Base-by-base conservation (phyloP, 2,888 invertebrate species). In the Microctonus hyperodae region DNA sequence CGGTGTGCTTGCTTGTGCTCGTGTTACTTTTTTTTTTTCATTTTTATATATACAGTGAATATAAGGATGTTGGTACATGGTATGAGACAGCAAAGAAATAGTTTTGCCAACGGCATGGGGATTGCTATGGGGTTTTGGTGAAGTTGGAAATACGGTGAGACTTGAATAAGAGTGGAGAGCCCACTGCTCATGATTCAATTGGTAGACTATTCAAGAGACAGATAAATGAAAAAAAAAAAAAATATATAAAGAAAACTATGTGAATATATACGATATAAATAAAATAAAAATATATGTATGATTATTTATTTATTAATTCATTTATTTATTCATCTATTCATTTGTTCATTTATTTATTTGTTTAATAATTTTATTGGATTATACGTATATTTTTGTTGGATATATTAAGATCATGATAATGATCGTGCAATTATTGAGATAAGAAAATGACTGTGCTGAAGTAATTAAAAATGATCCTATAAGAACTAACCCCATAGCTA, bases 161-260 rank as follows among this genome's bases (percentile, higher is more conserved):
- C 23, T 28, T 55, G 55, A 28, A 55, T 55, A 20, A 28, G 13
- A 33, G 20, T n/a, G 16, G 16, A 44, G 9, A 44, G 44, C 20
- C 55, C 28, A 55, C 55, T 55, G 51, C 10, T 33, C 20, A 28
- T 55, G 55, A 55, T 55, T 55, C 55, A 55, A 55, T 55, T 55
- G 55, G 22, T 33, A 55, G 51, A 25, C 25, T 25, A 25, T 28
- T 25, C 25, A 51, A 51, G 7, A 51, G n/a, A 13, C 25, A 51
- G 11, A 25, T 11, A 4, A 23, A 6, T 25, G n/a, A n/a, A 51
- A 28, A n/a, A 51, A 23, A 23, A 23, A 22, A n/a, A 13, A 23
- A n/a, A 28, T 5, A 28, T 5, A 28, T 5, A 28, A 28, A 28
- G 7, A 28, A 28, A 28, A 28, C 3, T 7, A 28, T 28, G 28